Conservation (phyloP, 2,888 invertebrate genomes). For the Sinohyriopsis cumingii region DNA sequence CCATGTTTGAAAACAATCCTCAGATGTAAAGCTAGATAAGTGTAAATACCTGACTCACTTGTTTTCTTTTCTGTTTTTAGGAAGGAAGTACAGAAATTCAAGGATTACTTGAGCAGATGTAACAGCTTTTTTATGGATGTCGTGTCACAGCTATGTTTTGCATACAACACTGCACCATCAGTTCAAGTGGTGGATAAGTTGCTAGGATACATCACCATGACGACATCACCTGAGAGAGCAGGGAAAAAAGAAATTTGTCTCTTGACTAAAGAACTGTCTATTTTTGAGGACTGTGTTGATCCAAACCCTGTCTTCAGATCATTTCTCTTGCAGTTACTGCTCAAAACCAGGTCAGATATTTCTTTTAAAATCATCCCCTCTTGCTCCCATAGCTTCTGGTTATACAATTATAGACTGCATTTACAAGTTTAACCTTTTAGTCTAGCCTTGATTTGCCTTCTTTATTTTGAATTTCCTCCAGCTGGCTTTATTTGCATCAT, state of each 20-base stretch:
- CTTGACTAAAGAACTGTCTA: slow-evolving; percentile 39
- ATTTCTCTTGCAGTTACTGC: slow-evolving; percentile 55
- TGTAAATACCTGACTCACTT: no score
- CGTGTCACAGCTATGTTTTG: slow-evolving; percentile 43
- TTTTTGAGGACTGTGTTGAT: slow-evolving; percentile 51
- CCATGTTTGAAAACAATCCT: no score
- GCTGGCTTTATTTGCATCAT: no score
- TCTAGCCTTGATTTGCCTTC: no score
- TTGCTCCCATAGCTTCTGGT: no score
- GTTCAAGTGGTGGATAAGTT: slow-evolving; percentile 16
- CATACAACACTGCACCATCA: slow-evolving; percentile 26
- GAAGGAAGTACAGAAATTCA: slow-evolving; percentile 11
- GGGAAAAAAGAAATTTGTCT: slow-evolving; percentile 4
- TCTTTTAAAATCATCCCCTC: no score
- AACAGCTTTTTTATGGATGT: slow-evolving; percentile 43
- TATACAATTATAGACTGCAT: no score
- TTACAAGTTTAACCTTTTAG: no score
- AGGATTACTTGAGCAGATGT: slow-evolving; percentile 26
- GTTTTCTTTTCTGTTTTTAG: slow-evolving; percentile 11
- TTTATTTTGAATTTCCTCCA: no score
- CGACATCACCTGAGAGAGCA: background rate
- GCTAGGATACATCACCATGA: slow-evolving; percentile 19
- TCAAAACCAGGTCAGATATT: slow-evolving; percentile 41
- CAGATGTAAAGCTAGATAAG: no score
- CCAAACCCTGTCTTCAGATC: slow-evolving; percentile 22